Evolutionary conservation across 2,888 invertebrate genomes (phyloP), one percentile per base, ranked within the genome.

Genomic region (Colletes collaris): DNA sequence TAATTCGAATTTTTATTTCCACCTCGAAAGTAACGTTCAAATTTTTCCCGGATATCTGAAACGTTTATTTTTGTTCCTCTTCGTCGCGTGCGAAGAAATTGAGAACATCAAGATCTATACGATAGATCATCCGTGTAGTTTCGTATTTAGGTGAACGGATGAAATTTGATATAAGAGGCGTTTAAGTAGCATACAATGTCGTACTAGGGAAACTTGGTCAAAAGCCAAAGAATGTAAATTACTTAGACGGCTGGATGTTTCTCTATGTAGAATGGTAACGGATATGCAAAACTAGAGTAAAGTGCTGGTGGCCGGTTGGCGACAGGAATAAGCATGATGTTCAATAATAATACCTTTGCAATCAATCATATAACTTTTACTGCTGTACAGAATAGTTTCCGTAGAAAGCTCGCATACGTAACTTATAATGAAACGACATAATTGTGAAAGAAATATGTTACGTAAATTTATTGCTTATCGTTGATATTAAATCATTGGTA

Each of bases 291-390:
- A 74, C 53, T 64, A 67, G 73, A 66, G 73, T 70, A 79, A 70
- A 78, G 55, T 79, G 69, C 78, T 77, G 77, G 79, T 71, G 77
- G 68, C 49, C 66, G 78, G 67, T 77, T 58, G 64, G 46, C 60
- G 74, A 83, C 65, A 46, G 64, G 78, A 78, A 74, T 72, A 63
- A 82, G 73, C 76, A 75, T 77, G 69, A 78, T 77, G 68, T 67
- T 70, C 67, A 64, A 58, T 56, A 46, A 60, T 74, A 79, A 63
- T 52, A 64, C 59, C 66, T 72, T 73, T 62, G 76, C 68, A 68
- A 78, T 76, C 68, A 79, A 80, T 84, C 84, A 76, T 27, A 10
- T 59, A 53, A 37, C 56, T 59, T 62, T 59, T 55, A 58, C 37
- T 66, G 53, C 60, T 71, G 50, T 44, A 72, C 71, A 46, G 2